Evolutionary conservation across 2,888 invertebrate genomes (phyloP).

Genomic region (Cataglyphis rosenhaueri): DNA sequence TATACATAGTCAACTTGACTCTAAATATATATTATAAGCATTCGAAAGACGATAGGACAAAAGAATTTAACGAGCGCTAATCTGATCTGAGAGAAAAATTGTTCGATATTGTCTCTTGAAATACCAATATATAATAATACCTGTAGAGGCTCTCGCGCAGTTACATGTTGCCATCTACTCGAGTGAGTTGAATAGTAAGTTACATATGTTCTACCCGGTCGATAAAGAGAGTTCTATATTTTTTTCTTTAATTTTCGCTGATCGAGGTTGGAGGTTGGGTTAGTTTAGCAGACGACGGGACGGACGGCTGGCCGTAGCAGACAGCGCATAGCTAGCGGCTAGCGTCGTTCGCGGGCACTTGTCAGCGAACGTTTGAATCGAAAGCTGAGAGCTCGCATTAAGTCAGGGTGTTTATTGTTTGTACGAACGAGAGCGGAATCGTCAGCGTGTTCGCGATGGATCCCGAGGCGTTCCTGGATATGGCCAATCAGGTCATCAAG

Average conservation of each 20-base stretch:
- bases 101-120: no score
- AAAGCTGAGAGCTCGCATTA: neutral
- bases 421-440: neutral
- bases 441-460: conserved; percentile 88
- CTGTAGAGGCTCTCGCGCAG: neutral
- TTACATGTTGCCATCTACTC: neutral
- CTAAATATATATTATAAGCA: no score
- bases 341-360: conserved; percentile 76
- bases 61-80: no score
- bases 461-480: conserved; percentile 98
- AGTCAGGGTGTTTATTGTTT: neutral
- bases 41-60: no score
- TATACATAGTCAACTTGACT: no score
- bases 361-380: conserved; percentile 70
- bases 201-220: neutral
- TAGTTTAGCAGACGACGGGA: conserved; percentile 76
- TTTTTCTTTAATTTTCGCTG: neutral
- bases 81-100: no score
- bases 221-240: neutral
- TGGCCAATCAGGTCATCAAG: conserved; percentile 99
- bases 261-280: conserved; percentile 1
- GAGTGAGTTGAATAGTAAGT: neutral
- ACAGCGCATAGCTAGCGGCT: conserved; percentile 76
- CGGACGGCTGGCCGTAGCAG: conserved; percentile 57
- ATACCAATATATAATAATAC: no score